phyloP scores from a whole-genome alignment of 2,113 vertebrate species.

The Charina bottae region DNA sequence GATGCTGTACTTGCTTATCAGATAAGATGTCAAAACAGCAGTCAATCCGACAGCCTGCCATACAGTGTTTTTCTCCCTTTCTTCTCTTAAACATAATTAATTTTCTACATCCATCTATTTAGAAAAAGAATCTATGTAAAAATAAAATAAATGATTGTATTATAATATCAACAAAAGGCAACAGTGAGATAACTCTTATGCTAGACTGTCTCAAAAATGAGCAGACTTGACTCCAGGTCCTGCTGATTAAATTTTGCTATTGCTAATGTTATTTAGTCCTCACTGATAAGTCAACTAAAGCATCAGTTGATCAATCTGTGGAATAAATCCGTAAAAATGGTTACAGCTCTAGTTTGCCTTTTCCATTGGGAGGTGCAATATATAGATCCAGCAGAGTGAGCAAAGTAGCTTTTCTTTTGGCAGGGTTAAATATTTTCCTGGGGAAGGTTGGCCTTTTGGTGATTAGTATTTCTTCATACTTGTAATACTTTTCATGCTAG shows the following conservation, averaged over 20 bases:
- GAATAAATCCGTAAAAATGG: not conserved
- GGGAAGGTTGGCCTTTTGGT: not conserved
- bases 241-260: not conserved
- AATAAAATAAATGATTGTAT: not conserved
- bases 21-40: conserved; percentile 44
- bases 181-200: not conserved
- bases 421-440: not conserved
- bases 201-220: not conserved
- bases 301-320: not conserved
- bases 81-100: not conserved
- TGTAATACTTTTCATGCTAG: not conserved
- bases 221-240: not conserved
- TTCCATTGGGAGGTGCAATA: not conserved
- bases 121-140: not conserved
- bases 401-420: not conserved
- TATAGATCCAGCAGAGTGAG: not conserved
- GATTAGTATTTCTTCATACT: not conserved
- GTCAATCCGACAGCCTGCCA: not conserved
- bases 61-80: not conserved
- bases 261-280: not conserved
- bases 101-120: rapidly evolving
- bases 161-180: not conserved
- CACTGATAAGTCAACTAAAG: not conserved
- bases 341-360: not conserved
- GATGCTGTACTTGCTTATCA: not conserved